Base-by-base conservation (phyloP, 2,888 invertebrate species). In the Operophtera brumata region DNA sequence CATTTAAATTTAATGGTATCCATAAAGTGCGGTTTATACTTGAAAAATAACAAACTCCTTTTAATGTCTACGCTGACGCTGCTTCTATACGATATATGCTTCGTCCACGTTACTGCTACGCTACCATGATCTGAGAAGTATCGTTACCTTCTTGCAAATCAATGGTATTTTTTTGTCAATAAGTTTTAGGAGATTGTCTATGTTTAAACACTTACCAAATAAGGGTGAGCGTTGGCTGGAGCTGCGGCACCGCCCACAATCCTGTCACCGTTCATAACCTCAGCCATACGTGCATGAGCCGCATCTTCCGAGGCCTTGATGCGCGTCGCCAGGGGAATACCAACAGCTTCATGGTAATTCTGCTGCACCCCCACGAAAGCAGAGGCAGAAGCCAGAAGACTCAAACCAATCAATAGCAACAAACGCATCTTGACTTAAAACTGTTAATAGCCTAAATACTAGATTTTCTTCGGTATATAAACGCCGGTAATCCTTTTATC, bases 321-420 rank as follows among this genome's bases (percentile, higher is more conserved):
- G 8, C 35, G 7, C 8, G 12, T 8, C 11, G 54, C 54, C 6
- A 47, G 44, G n/a, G 54, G 54, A 6, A 54, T 48, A 10, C 54
- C 54, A 4, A 49, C 41, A 9, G 40, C 40, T 14, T 48, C 48
- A 20, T 48, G 48, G 45, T 54, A 67, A 54, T 54, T 43, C 25
- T 42, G 35, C 11, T 36, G 14, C 1, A 64, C 53, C 28, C 56
- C 57, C 14, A 55, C 54, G 0, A 47, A 57, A 0, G 59, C 55
- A 0, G 56, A 59, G n/a, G 40, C 66, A 1, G 54, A 57, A 12
- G 54, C 54, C 32, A 62, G 13, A 25, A 67, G 11, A 35, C 35
- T 10, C n/a, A 12, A 9, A n/a, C n/a, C n/a, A n/a, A 30, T 0
- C 3, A 30, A 30, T 10, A 30, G 30, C 7, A 30, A 8, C 9